A percentile compares a stretch with the other conserved stretches of the same genome.
Evolutionary conservation across 2,797 vertebrate species (phyloP).

Genomic region (Leptoclinus maculatus): DNA sequence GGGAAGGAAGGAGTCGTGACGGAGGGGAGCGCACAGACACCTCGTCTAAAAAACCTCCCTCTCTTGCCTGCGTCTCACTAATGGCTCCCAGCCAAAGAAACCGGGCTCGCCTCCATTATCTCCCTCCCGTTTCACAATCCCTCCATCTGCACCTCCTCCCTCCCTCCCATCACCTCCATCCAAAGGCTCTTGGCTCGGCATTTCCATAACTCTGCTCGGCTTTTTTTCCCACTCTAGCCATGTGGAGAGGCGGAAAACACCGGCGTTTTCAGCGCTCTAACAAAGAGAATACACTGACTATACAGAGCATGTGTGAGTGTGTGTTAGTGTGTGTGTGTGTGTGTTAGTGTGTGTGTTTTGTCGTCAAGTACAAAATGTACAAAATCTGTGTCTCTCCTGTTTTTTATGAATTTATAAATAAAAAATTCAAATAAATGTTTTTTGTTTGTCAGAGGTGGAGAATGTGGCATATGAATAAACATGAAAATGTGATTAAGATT

Average conservation of each 20-base stretch:
- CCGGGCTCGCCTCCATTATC: conserved; percentile 68
- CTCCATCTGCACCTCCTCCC: conserved; percentile 63
- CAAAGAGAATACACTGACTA: conserved; percentile 41
- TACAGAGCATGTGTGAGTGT: conserved; percentile 11
- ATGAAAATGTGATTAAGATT: neutral
- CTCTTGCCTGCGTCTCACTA: conserved; percentile 55
- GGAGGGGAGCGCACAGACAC: conserved; percentile 32
- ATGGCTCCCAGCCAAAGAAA: conserved; percentile 66
- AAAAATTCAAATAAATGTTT: neutral
- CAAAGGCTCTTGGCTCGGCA: conserved; percentile 44
- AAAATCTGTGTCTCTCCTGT: neutral
- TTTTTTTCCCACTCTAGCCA: conserved; percentile 31
- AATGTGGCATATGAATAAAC: neutral
- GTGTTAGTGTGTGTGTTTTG: conserved; percentile 25
- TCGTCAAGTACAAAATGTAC: conserved; percentile 49
- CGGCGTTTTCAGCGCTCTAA: conserved; percentile 23
- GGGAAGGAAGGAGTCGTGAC: neutral
- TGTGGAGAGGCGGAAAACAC: conserved; percentile 59
- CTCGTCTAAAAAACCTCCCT: conserved; percentile 63
- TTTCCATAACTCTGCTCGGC: conserved; percentile 60
- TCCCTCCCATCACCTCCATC: conserved; percentile 23
- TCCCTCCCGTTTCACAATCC: conserved; percentile 54
- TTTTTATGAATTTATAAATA: neutral
- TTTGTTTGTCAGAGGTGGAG: neutral
- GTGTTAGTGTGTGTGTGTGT: neutral